Percentiles rank a stretch among this genome's conserved stretches.
phyloP scores from a whole-genome alignment of 2,113 vertebrate species.

The Clarias gariepinus region DNA sequence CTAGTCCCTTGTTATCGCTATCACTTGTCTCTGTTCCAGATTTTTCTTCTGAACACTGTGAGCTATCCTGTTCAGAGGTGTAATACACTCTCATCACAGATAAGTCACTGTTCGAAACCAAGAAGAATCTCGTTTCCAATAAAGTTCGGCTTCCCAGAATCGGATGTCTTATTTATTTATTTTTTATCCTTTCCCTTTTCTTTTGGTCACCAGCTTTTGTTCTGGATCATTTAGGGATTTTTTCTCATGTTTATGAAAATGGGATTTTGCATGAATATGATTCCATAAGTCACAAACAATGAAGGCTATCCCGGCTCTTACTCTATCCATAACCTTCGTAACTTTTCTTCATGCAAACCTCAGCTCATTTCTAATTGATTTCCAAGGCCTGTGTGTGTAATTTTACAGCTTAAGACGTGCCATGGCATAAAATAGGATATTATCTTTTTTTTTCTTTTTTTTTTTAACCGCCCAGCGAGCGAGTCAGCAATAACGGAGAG shows the following conservation, averaged over 20 bases:
- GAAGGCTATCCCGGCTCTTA: no score
- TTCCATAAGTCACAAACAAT: background rate
- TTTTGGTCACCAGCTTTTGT: background rate
- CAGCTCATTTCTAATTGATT: conserved; percentile 23
- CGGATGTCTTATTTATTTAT: background rate
- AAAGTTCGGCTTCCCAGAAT: background rate
- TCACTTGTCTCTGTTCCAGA: background rate
- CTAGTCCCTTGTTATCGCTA: background rate
- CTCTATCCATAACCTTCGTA: background rate
- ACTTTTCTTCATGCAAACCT: background rate
- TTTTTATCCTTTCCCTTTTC: background rate
- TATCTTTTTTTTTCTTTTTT: background rate
- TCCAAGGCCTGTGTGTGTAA: background rate
- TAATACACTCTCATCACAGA: conserved; percentile 7
- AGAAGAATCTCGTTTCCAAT: background rate
- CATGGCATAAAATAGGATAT: background rate
- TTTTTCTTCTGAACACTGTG: conserved; percentile 6
- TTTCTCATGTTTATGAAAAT: background rate
- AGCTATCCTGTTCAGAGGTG: background rate
- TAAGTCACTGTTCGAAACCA: background rate
- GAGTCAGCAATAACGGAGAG: background rate
- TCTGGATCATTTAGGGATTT: background rate
- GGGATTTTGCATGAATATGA: background rate
- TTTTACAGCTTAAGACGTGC: background rate
- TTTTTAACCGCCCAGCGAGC: background rate